Evolutionary conservation across 2,797 vertebrate species (phyloP), one percentile per base, ranked within the genome.

Genomic region (Coilia nasus): DNA sequence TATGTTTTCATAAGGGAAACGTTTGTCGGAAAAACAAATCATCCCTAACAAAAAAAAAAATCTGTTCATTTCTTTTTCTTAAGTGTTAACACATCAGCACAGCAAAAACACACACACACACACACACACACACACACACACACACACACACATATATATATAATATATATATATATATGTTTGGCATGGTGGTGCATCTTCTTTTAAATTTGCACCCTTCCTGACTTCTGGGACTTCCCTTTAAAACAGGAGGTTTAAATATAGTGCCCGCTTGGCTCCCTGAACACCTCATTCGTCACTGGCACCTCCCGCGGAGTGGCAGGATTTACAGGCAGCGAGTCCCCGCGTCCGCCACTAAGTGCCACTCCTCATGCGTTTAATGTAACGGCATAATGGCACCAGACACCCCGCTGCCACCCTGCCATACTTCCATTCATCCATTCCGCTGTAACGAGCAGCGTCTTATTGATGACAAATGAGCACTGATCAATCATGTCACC

Each of bases 401-500:
- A 21, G 31, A 54, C 50, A 54, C 50, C 50, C 62, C 62, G 15
- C 21, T n/a, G 50, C 1, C 50, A 54, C 50, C 50, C 50, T 41
- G 71, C 44, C 44, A 44, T 44, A 44, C 35, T 44, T 44, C 15
- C 71, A 78, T 78, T 78, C 71, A 82, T 35, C 23, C 81, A 78
- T 78, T 78, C 71, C 21, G 14, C 31, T 11, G 71, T 78, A 78
- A 78, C 35, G 35, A 78, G 71, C 71, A 44, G 71, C 17, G 19
- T 44, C 71, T 41, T 25, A 78, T 78, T 78, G 71, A 78, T 44
- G 71, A 78, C 71, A 78, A 78, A 78, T 44, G 71, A 78, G 31
- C 35, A 17, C 71, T 78, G 71, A 78, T 78, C 71, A 44, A 78
- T 78, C 71, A 44, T 44, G 71, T 78, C 71, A 35, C 71, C 6